A percentile compares a stretch with the other conserved stretches of the same genome.
phyloP scores from a whole-genome alignment of 2,797 vertebrate species.

The Heteromormyrus szaboi region DNA sequence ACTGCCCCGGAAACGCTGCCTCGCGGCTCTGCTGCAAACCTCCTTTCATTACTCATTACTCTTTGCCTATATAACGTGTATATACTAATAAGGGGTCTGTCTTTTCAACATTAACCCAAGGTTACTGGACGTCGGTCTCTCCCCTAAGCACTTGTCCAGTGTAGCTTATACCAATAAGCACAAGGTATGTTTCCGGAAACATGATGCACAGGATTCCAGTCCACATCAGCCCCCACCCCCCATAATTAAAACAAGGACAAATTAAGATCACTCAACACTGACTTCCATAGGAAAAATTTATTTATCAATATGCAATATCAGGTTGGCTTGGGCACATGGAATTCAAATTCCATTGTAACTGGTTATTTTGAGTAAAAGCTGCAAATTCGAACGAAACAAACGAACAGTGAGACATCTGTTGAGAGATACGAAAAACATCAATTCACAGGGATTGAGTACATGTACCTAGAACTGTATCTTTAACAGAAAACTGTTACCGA shows the following conservation, averaged over 20 bases:
- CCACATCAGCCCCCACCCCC: neutral
- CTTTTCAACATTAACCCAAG: neutral
- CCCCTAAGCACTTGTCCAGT: neutral
- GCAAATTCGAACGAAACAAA: slow-evolving; percentile 43
- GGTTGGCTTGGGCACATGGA: slow-evolving; percentile 60
- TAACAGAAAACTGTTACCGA: slow-evolving; percentile 51
- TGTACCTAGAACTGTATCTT: slow-evolving; percentile 63
- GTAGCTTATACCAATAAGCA: neutral
- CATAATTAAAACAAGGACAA: neutral
- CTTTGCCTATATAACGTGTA: neutral
- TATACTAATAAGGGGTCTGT: neutral
- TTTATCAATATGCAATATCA: slow-evolving; percentile 68
- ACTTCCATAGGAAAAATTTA: slow-evolving; percentile 72
- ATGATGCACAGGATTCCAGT: neutral
- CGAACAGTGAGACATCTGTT: slow-evolving; percentile 53
- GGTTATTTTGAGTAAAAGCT: slow-evolving; percentile 59
- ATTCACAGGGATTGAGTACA: slow-evolving; percentile 61
- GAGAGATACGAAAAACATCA: slow-evolving; percentile 58
- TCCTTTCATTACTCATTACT: neutral
- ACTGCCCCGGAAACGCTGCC: neutral
- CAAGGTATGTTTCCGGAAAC: neutral
- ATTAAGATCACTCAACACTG: slow-evolving; percentile 20
- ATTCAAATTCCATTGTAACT: slow-evolving; percentile 59
- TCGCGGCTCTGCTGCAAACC: neutral
- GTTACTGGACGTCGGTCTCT: neutral